Evolutionary conservation across 30 jellyfish, hydroid and myxozoan species (phyloP).

Genomic region (Pelagia noctiluca): DNA sequence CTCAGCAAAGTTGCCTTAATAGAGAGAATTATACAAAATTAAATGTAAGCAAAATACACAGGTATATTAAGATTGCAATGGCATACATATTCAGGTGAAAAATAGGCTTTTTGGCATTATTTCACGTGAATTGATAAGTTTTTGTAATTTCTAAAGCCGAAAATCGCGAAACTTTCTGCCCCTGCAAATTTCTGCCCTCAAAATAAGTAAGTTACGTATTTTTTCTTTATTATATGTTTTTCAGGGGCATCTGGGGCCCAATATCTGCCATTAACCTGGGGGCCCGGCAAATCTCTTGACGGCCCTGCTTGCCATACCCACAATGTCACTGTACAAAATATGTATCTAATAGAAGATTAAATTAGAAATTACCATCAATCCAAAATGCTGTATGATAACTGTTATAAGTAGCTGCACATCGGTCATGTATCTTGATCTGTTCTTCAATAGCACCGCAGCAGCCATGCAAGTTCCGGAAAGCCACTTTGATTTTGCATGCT

Average conservation of each 20-base stretch:
- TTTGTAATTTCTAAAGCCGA: neutral
- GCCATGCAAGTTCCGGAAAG: constrained; percentile 58
- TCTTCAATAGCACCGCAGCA: constrained; percentile 48
- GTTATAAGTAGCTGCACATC: constrained; percentile 15
- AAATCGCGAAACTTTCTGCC: neutral
- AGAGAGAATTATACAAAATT: neutral
- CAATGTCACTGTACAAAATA: neutral
- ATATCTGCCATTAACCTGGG: no score
- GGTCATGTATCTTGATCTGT: neutral
- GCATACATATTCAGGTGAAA: no score
- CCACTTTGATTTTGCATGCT: neutral
- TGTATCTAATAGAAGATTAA: no score
- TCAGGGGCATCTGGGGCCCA: no score
- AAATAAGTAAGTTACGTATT: no score
- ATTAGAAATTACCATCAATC: neutral
- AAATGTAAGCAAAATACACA: no score
- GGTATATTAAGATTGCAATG: no score
- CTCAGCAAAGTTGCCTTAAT: neutral
- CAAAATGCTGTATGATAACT: constrained; percentile 28
- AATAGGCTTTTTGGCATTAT: no score
- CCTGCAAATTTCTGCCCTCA: no score
- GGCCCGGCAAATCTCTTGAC: no score
- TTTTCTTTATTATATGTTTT: no score
- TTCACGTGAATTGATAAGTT: neutral
- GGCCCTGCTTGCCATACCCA: neutral